Percentiles rank a stretch among this genome's conserved stretches.
Conservation (phyloP, 2,113 vertebrate genomes). For the Platichthys stellatus region DNA sequence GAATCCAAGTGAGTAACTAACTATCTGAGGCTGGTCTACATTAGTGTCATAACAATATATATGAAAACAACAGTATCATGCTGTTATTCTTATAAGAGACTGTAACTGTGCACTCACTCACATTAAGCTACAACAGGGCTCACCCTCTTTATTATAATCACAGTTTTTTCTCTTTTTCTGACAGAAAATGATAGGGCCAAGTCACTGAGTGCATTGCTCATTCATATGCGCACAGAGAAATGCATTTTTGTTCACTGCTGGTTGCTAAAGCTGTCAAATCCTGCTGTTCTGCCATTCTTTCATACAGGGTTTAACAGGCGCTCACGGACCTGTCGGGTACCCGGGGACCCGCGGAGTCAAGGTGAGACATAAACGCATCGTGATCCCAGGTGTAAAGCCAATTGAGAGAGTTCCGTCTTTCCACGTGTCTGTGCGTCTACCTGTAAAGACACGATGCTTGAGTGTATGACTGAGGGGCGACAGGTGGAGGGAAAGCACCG, state of each 20-base stretch:
- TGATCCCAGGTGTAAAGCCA: slow-evolving; percentile 18
- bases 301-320: slow-evolving; percentile 84
- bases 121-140: slow-evolving; percentile 24
- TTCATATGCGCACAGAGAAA: neutral
- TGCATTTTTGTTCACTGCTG: neutral
- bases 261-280: neutral
- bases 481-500: slow-evolving; percentile 47
- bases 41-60: slow-evolving; percentile 11
- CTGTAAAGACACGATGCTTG: slow-evolving; percentile 63
- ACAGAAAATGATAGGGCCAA: slow-evolving; percentile 1
- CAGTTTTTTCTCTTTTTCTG: neutral
- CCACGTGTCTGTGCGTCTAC: neutral
- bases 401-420: slow-evolving; percentile 37
- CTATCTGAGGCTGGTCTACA: slow-evolving; percentile 9
- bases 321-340: slow-evolving; percentile 88
- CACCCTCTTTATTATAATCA: slow-evolving; percentile 17
- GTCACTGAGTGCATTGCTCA: slow-evolving; percentile 5
- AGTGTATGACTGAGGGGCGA: slow-evolving; percentile 64
- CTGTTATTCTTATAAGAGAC: neutral
- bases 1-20: slow-evolving; percentile 84
- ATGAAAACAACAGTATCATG: slow-evolving; percentile 5
- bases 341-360: slow-evolving; percentile 92
- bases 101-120: slow-evolving; percentile 20
- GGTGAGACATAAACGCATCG: slow-evolving; percentile 78
- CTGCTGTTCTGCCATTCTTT: slow-evolving; percentile 6